Percentiles rank a stretch among this genome's conserved stretches.
Conservation (phyloP, 2,888 invertebrate genomes). For the Notodonta dromedarius region DNA sequence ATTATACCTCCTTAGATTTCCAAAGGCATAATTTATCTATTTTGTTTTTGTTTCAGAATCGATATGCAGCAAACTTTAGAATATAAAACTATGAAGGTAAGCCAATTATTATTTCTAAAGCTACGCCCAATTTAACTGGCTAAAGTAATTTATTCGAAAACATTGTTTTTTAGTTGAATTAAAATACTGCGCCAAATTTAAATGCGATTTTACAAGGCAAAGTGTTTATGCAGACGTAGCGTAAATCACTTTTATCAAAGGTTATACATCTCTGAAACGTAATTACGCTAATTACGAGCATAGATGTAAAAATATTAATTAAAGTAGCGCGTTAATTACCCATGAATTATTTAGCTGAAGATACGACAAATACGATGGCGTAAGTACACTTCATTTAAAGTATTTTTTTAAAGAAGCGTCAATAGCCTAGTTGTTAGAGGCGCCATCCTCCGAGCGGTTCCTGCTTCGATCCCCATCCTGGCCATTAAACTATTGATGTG, state of each 20-base stretch:
- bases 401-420: no score
- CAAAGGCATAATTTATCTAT: neutral
- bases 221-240: neutral
- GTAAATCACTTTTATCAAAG: neutral
- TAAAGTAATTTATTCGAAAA: no score
- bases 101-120: slow-evolving; percentile 3
- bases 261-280: neutral
- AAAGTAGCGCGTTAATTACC: neutral
- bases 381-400: no score
- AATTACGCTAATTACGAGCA: neutral
- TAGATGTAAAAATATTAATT: neutral
- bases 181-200: no score
- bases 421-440: no score
- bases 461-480: no score
- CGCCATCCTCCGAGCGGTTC: no score
- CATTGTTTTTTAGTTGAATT: no score
- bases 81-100: slow-evolving; percentile 53
- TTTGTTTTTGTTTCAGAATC: slow-evolving; percentile 42
- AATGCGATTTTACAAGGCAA: neutral
- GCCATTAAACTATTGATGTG: no score
- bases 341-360: neutral
- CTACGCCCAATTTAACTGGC: no score
- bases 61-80: slow-evolving; percentile 32
- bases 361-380: neutral
- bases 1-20: no score